phyloP scores from a whole-genome alignment of 1,140 invertebrate genomes.

The Octopus bimaculoides region DNA sequence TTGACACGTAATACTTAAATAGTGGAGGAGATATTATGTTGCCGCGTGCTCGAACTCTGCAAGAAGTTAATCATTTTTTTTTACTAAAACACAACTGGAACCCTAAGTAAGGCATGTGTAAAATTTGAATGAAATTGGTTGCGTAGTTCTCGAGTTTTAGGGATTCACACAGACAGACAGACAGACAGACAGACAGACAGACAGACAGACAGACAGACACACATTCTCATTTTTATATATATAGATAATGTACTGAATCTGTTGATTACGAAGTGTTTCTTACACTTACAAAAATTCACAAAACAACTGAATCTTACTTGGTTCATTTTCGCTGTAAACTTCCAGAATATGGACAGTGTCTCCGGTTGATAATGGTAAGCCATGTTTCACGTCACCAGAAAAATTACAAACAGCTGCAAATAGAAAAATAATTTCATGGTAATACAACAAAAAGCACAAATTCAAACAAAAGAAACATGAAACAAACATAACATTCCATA shows the following conservation, averaged over 20 bases:
- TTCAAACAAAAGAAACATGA: too few relatives aligned
- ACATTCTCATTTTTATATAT: not conserved
- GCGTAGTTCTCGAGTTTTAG: not conserved
- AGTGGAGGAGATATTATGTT: too few relatives aligned
- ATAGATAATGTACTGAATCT: not conserved
- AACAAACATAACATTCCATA: too few relatives aligned
- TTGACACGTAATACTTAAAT: too few relatives aligned
- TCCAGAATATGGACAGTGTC: slow-evolving; percentile 88
- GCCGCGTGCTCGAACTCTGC: too few relatives aligned
- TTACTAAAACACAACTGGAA: too few relatives aligned
- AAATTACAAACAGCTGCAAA: slow-evolving; percentile 10
- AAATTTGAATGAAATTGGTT: not conserved
- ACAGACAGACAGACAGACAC: too few relatives aligned
- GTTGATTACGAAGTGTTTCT: not conserved
- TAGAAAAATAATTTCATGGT: not conserved
- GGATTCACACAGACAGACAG: not conserved
- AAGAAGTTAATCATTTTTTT: too few relatives aligned
- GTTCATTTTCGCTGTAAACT: slow-evolving; percentile 65
- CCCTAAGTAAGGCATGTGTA: too few relatives aligned
- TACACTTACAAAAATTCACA: not conserved
- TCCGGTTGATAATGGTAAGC: slow-evolving; percentile 81
- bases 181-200: too few relatives aligned
- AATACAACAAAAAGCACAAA: too few relatives aligned
- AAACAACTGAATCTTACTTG: not conserved
- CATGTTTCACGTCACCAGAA: slow-evolving; percentile 63